Percentiles rank a stretch among this genome's conserved stretches.
Conservation (phyloP, 2,113 vertebrate genomes). For the Boulengeromyrus knoepffleri region DNA sequence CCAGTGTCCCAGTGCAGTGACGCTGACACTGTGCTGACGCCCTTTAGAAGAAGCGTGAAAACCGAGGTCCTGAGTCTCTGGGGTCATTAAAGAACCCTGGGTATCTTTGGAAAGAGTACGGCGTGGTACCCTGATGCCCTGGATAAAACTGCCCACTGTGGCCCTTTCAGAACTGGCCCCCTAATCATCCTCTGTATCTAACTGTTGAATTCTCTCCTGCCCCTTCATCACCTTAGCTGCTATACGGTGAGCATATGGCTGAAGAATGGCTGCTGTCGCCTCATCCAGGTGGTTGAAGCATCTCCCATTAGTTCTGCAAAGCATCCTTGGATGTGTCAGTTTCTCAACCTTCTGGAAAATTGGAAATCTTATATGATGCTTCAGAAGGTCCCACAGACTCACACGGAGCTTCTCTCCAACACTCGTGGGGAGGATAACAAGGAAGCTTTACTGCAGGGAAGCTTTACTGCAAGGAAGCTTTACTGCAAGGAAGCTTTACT, state of each 20-base stretch:
- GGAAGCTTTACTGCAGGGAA: not conserved
- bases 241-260: not conserved
- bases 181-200: not conserved
- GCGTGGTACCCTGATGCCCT: not conserved
- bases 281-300: not conserved
- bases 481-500: too few species aligned
- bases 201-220: not conserved
- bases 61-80: too few species aligned
- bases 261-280: not conserved
- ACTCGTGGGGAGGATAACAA: not conserved
- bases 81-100: too few species aligned
- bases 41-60: not conserved
- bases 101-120: not conserved
- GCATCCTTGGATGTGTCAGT: constrained; percentile 21
- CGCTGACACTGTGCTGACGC: not conserved
- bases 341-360: constrained; percentile 22
- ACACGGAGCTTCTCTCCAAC: not conserved
- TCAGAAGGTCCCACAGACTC: not conserved
- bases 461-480: too few species aligned
- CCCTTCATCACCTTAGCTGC: not conserved
- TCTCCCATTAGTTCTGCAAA: not conserved
- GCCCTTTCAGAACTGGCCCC: not conserved
- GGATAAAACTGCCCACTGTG: not conserved
- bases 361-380: constrained; percentile 15
- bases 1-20: not conserved